Base-by-base conservation (phyloP, 1,140 invertebrate genomes). In the Meloidogyne exigua region DNA sequence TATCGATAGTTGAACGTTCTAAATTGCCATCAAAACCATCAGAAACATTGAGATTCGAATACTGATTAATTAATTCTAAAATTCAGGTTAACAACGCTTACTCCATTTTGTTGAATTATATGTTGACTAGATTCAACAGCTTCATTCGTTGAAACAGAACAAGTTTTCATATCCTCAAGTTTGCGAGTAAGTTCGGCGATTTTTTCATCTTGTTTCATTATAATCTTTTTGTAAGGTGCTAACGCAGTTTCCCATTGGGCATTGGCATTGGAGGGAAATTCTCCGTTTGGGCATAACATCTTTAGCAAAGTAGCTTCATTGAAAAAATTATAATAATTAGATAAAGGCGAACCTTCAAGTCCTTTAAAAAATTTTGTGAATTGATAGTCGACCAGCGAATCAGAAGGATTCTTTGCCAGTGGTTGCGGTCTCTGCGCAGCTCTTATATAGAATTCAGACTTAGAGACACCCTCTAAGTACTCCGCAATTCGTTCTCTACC, bases 401-500 rank as follows among this genome's bases (percentile, higher is more conserved):
- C 94, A 13, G 89, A 89, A 9, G 93, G 89, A 78, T 91, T 89
- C 86, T 92, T 92, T 15, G 91, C 92, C 44, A 91, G 90, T 5
- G 94, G 90, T 88, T 98, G 94, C 1, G 96, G 95, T 87, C 94
- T 93, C 88, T 98, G 97, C 2, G 93, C 91, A 36, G 95, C 93
- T 86, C 92, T 91, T 39, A 92, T 93, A 89, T 98, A 99, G 39
- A 91, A 90, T 89, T 98, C 95, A 84, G 95, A 93, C 75, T 92
- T 92, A 0, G 92, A 91, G 57, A 98, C 92, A 77, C 94, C 92
- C 68, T 91, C 91, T 68, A 99, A 90, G 85, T 93, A 94, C 81
- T 94, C 92, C 75, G 92, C 91, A 88, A 95, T 95, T 62, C 91
- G 92, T 88, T 99, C 96, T 66, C 94, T 89, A 12, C 95, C 95